Base-by-base conservation (phyloP, 1,140 invertebrate species). In the Drosophila kohkoa region DNA sequence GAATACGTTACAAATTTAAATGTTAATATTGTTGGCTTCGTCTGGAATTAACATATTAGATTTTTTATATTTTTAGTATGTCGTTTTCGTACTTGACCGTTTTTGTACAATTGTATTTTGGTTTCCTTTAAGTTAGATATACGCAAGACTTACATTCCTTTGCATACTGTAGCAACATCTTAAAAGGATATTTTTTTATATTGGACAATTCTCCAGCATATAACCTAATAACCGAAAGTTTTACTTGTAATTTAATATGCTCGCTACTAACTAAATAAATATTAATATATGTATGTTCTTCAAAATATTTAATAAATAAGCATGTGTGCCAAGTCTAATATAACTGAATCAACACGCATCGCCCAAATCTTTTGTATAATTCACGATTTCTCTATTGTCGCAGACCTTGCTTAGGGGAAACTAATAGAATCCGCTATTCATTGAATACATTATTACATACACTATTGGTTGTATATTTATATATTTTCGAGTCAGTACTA, bases 291-390 rank as follows among this genome's bases (percentile, higher is more conserved):
- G 43, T 62, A 62, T 49, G 58, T 43, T 70, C 59, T 70, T 51
- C 43, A 75, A 74, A 41, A 69, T 69, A 64, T 64, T 43, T 13
- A 75, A 75, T 70, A 70, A 75, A 70, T 55, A 58, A 75, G 72
- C 66, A 75, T 69, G 43, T 70, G 72, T 75, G 72, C 72, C 72
- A 75, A 75, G 51, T 75, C 72, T 16, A 62, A 62, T 6, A 45
- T 38, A 60, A 67, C 35, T 51, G 35, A 54, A 59, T 45, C n/a
- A 70, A 46, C 58, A 70, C 45, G 58, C 58, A 62, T 13, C 58
- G 48, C 46, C 8, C 28, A 54, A 59, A 45, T 41, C 54, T 45
- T 59, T 46, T 45, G 41, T 4, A 30, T 13, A 45, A 45, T 30
- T 5, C 16, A 16, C 5, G 13, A 54, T 41, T 41, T 41, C 15